Evolutionary conservation across 2,113 vertebrate species (phyloP), one percentile per base, ranked within the genome.

Genomic region (Pelusios castaneus): DNA sequence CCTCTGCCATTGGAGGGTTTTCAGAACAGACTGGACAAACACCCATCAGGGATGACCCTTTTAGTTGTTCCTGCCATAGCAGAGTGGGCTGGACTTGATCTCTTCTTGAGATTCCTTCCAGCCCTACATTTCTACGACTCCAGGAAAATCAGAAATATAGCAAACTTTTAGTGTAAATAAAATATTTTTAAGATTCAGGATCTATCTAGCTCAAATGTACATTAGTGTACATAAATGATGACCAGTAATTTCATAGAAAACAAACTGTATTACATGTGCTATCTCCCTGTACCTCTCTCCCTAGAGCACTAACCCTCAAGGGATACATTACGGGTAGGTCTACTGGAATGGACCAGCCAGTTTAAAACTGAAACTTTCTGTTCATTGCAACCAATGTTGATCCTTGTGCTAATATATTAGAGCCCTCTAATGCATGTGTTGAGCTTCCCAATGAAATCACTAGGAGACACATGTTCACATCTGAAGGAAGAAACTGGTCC

Each of bases 141-240:
- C n/a, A 10, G 10, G 63, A 70, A 70, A 70, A 70, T 67, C 34
- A 38, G 63, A 75, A 75, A 95, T 92, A 79, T 70, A 87, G 52
- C 60, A 27, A 56, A 92, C 63, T 91, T 89, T 80, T 41, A 93
- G 83, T 80, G 81, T 51, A 90, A 90, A 60, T 51, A 84, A 24
- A 77, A 11, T 90, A 94, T 94, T 92, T 85, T 58, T 88, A 92
- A 87, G 49, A 85, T 91, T 58, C 88, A 63, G 86, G 85, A 93
- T 5, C 29, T 83, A 95, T 89, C 94, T 73, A 91, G 91, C 73
- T 92, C 49, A 87, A 92, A 34, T n/a, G 31, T 63, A 55, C 88
- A 91, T 58, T 84, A 83, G 85, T 91, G 27, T 58, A 58, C 84
- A 91, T 82, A 91, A 60, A 88, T n/a, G 89, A 90, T 78, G 91